Base-by-base conservation (phyloP, 2,888 invertebrate genomes). In the Ormyrus pomaceus region DNA sequence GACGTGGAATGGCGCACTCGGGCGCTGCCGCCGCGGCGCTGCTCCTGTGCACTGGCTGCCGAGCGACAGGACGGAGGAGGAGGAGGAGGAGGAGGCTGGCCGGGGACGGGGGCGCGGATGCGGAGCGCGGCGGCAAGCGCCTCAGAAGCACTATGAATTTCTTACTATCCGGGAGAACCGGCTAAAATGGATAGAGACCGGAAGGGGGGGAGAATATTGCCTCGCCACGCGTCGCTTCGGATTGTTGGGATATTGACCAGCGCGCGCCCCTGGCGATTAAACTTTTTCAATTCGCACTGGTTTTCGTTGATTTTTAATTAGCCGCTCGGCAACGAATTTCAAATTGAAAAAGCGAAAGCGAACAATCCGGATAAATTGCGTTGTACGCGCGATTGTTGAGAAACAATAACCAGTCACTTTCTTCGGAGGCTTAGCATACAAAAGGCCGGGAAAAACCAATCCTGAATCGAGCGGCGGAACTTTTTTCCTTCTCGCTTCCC, bases 131-230 rank as follows among this genome's bases (percentile, higher is more conserved):
- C 34, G 34, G 34, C 34, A 34, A 34, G 34, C 34, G 34, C 34
- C 34, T 34, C 34, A 34, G 11, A 68, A 48, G 48, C 64, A 34
- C 62, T 74, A 74, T 74, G 79, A 70, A 79, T 79, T 79, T 79
- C 74, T 79, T 75, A 58, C 69, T 10, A 55, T 64, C 50, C 11
- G 11, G 53, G 58, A 79, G 72, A 55, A 59, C 45, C 58, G 34
- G 19, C 34, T 55, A 58, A 19, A 55, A 46, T 77, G 53, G 19
- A 64, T 62, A 69, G 55, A 51, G 55, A 62, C 13, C 56, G 62
- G 59, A 34, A 0, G 34, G 34, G 34, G 34, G 34, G 0, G 34
- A 34, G 34, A 34, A 34, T 34, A 34, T 34, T 34, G 34, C 34
- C 34, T 34, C 34, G 34, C 34, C 34, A 34, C 34, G 34, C 34